phyloP scores from a whole-genome alignment of 2,888 invertebrate species.

The Melikaiella ostensackeni region DNA sequence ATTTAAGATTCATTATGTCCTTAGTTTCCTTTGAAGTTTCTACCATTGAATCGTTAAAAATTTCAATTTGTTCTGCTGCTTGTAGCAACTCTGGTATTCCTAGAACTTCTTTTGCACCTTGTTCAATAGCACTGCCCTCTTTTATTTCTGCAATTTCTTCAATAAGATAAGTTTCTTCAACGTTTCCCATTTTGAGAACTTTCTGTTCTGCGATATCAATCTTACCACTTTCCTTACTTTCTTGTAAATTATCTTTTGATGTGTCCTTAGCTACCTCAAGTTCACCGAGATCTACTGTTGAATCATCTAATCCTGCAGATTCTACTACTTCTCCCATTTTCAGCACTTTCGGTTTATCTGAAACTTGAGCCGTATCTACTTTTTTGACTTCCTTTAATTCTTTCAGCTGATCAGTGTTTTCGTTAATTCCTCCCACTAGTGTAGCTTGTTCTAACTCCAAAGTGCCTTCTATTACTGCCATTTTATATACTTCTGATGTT shows the following conservation, averaged over 20 bases:
- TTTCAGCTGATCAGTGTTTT: conserved; percentile 53
- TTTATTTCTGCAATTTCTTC: conserved; percentile 1
- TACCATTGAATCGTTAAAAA: not conserved
- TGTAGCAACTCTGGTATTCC: not conserved
- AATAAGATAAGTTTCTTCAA: not conserved
- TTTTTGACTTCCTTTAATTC: not conserved
- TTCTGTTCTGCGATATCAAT: not conserved
- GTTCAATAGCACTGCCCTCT: not conserved
- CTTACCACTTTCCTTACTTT: not conserved
- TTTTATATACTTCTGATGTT: conserved; percentile 58
- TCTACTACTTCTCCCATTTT: not conserved
- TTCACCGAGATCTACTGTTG: conserved; percentile 22
- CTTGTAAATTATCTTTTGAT: conserved; percentile 59
- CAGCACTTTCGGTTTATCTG: not conserved
- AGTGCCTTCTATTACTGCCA: conserved; percentile 47
- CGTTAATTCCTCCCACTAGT: conserved; percentile 59
- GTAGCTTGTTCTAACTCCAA: conserved; percentile 56
- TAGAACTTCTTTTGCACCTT: not conserved
- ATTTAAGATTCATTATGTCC: not conserved
- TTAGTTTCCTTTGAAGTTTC: conserved; percentile 3
- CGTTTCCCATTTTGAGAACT: not conserved
- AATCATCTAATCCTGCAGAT: not conserved
- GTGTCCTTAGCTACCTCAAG: conserved; percentile 57
- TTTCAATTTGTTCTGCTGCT: conserved; percentile 9
- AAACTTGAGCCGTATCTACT: not conserved